phyloP scores from a whole-genome alignment of 2,888 invertebrate species.

The Eupithecia exiguata region DNA sequence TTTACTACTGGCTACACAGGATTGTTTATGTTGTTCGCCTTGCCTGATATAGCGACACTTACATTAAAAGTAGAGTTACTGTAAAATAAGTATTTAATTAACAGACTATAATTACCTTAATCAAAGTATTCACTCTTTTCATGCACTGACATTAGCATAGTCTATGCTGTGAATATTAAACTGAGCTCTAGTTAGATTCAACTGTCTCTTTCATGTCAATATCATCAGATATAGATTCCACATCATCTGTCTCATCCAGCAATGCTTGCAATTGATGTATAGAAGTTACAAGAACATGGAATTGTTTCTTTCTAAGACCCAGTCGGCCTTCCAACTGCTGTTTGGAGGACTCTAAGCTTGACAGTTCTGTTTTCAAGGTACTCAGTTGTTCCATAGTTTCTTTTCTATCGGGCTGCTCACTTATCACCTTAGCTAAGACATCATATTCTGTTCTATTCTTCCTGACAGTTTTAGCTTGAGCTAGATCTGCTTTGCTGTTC shows the following conservation, averaged over 20 bases:
- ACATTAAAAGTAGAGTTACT: neutral
- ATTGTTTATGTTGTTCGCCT: neutral
- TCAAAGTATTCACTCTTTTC: neutral
- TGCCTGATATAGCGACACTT: neutral
- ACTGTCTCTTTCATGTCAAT: conserved; percentile 71
- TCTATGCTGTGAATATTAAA: neutral
- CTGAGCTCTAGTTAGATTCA: conserved; percentile 43
- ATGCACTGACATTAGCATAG: neutral
- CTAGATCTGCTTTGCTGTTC: conserved; percentile 90
- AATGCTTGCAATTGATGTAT: conserved; percentile 93
- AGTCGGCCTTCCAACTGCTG: conserved; percentile 90
- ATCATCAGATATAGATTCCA: conserved; percentile 67
- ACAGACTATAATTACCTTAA: neutral
- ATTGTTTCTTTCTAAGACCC: conserved; percentile 93
- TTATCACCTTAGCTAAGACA: conserved; percentile 94
- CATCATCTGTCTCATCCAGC: conserved; percentile 88
- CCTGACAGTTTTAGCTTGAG: conserved; percentile 92
- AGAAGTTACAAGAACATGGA: conserved; percentile 93
- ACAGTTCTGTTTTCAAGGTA: conserved; percentile 88
- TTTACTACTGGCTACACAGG: neutral
- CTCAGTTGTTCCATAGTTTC: conserved; percentile 88
- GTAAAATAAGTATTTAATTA: neutral
- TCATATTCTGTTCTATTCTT: conserved; percentile 97
- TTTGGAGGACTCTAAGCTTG: conserved; percentile 87
- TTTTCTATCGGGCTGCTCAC: conserved; percentile 94